Evolutionary conservation across 2,888 invertebrate genomes (phyloP).

Genomic region (Pyralis farinalis): DNA sequence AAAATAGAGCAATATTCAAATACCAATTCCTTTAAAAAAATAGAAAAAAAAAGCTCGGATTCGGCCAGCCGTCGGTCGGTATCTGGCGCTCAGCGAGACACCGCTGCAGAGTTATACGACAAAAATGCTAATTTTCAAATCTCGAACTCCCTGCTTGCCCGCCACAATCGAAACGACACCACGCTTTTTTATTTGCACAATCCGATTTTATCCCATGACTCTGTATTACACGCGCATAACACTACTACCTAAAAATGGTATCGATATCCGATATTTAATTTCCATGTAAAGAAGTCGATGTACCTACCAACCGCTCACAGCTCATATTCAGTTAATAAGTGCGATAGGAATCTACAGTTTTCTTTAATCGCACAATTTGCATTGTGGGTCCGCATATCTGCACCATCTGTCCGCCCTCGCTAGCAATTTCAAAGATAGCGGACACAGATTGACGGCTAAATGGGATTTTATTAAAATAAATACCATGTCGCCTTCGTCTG

Average conservation of each 20-base stretch:
- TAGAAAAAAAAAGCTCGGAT: slow-evolving; percentile 57
- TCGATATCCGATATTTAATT: slow-evolving; percentile 27
- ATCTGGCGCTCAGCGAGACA: slow-evolving; percentile 74
- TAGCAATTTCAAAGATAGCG: slow-evolving; percentile 68
- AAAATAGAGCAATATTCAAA: slow-evolving; percentile 6
- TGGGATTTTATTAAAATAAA: slow-evolving; percentile 65
- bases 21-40: slow-evolving; percentile 58
- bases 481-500: slow-evolving; percentile 35
- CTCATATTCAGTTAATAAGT: slow-evolving; percentile 57
- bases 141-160: slow-evolving; percentile 63
- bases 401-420: slow-evolving; percentile 56
- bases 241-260: slow-evolving; percentile 18
- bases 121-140: slow-evolving; percentile 81
- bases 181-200: slow-evolving; percentile 58
- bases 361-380: slow-evolving; percentile 78
- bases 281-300: slow-evolving; percentile 41
- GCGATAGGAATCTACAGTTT: slow-evolving; percentile 64
- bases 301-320: slow-evolving; percentile 44
- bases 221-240: slow-evolving; percentile 26
- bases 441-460: slow-evolving; percentile 55
- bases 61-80: slow-evolving; percentile 60
- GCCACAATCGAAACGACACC: slow-evolving; percentile 65
- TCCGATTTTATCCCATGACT: slow-evolving; percentile 43
- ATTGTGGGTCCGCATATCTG: slow-evolving; percentile 56
- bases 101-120: slow-evolving; percentile 76